phyloP scores from a whole-genome alignment of 2,888 invertebrate genomes.

The Drosophila greeni region DNA sequence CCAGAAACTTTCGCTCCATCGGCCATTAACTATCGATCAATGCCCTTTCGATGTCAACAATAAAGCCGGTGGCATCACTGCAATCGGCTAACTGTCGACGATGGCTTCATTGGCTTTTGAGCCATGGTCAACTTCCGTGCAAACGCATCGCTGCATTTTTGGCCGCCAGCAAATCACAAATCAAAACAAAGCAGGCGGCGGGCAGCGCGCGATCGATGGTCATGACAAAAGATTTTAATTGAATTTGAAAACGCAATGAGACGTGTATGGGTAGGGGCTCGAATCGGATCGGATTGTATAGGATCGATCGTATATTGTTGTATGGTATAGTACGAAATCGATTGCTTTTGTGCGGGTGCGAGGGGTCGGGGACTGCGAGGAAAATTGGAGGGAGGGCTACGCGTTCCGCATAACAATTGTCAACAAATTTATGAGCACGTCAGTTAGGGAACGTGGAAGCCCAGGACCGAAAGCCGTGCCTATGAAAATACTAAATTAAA shows the following conservation, averaged over 20 bases:
- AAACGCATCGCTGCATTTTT: slow-evolving; percentile 56
- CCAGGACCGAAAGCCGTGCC: slow-evolving; percentile 28
- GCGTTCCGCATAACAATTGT: slow-evolving; percentile 70
- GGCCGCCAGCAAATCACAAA: slow-evolving; percentile 36
- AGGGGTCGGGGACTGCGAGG: background rate
- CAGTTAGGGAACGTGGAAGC: slow-evolving; percentile 35
- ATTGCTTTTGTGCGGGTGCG: slow-evolving; percentile 23
- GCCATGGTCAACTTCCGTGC: slow-evolving; percentile 59
- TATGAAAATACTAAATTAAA: slow-evolving; percentile 38
- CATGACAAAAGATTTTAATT: slow-evolving; percentile 73
- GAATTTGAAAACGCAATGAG: slow-evolving; percentile 71
- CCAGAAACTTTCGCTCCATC: slow-evolving; percentile 53
- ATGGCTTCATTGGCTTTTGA: slow-evolving; percentile 54
- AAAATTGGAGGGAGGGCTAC: slow-evolving; percentile 41
- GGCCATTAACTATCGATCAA: slow-evolving; percentile 29
- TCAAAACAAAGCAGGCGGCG: slow-evolving; percentile 38
- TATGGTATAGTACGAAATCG: slow-evolving; percentile 11
- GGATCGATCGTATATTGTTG: slow-evolving; percentile 13
- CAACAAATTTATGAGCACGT: slow-evolving; percentile 72
- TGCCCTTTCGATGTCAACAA: slow-evolving; percentile 53
- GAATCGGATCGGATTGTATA: slow-evolving; percentile 12
- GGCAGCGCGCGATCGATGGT: slow-evolving; percentile 30
- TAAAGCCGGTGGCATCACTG: slow-evolving; percentile 14
- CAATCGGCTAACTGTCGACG: slow-evolving; percentile 19
- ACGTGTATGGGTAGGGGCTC: slow-evolving; percentile 51